Evolutionary conservation across 2,888 invertebrate species (phyloP).

Genomic region (Nematopogon swammerdamellus): DNA sequence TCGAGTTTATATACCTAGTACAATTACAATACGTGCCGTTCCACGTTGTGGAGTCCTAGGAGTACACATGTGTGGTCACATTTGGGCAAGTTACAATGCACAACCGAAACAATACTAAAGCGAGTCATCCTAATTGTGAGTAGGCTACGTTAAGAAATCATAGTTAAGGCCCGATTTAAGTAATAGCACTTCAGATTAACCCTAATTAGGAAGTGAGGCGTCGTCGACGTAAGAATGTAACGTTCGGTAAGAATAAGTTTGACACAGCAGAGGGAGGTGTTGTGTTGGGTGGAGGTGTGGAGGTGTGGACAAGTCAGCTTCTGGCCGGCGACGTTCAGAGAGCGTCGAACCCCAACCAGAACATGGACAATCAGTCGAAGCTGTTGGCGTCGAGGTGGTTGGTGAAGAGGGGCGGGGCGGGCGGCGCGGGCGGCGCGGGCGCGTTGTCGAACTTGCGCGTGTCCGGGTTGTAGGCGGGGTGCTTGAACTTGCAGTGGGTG

Average conservation of each 20-base stretch:
- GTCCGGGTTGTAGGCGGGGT: slow-evolving; percentile 83
- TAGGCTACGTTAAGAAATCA: slow-evolving; percentile 16
- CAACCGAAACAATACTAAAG: slow-evolving; percentile 53
- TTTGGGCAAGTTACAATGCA: slow-evolving; percentile 51
- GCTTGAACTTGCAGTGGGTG: slow-evolving; percentile 91
- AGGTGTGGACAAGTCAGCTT: slow-evolving; percentile 15
- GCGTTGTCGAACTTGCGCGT: slow-evolving; percentile 81
- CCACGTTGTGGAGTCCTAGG: slow-evolving; percentile 24
- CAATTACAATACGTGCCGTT: slow-evolving; percentile 1
- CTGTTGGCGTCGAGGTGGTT: slow-evolving; percentile 55
- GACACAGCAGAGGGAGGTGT: slow-evolving; percentile 26
- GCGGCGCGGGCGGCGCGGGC: slow-evolving; percentile 54
- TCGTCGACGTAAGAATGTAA: slow-evolving; percentile 23
- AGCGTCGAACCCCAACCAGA: slow-evolving; percentile 45
- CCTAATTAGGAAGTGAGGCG: slow-evolving; percentile 46
- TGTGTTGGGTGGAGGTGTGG: not conserved
- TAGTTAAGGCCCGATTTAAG: slow-evolving; percentile 42
- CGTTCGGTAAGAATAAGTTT: slow-evolving; percentile 28
- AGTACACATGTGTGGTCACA: slow-evolving; percentile 43
- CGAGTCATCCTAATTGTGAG: slow-evolving; percentile 24
- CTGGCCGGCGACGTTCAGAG: slow-evolving; percentile 27
- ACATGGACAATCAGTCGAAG: slow-evolving; percentile 49
- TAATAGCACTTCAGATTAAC: slow-evolving; percentile 54
- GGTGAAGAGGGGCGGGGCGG: slow-evolving; percentile 54
- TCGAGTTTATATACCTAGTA: slow-evolving; percentile 10